Percentiles rank a stretch among this genome's conserved stretches.
phyloP scores from a whole-genome alignment of 1,140 invertebrate genomes.

The Nixonia krombeini region DNA sequence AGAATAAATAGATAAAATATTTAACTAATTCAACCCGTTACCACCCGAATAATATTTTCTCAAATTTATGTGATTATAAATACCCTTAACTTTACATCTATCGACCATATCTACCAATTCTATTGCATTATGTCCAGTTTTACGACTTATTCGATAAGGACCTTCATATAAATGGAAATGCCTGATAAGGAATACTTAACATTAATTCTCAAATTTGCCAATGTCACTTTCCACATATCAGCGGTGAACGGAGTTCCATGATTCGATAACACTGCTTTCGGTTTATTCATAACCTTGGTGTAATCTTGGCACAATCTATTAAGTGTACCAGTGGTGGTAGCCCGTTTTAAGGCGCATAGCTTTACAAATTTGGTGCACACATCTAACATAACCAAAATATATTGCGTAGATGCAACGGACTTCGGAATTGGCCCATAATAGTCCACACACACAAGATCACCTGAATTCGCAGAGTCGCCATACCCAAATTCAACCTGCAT shows the following conservation, averaged over 20 bases:
- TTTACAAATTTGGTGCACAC: slow-evolving; percentile 51
- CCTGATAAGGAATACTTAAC: too few species aligned
- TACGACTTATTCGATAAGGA: too few species aligned
- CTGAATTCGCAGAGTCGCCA: neutral
- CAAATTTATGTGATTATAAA: too few species aligned
- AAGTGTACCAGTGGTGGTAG: slow-evolving; percentile 4
- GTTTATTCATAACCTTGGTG: neutral
- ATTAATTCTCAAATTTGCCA: neutral
- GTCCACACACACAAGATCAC: slow-evolving; percentile 48
- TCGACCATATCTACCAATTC: too few species aligned
- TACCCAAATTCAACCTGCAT: slow-evolving; percentile 5
- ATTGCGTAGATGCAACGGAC: slow-evolving; percentile 22
- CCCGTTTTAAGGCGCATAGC: slow-evolving; percentile 40
- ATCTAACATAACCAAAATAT: slow-evolving; percentile 53
- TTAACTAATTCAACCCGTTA: too few species aligned
- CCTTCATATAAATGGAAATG: too few species aligned
- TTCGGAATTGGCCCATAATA: slow-evolving; percentile 48
- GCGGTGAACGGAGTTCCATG: slow-evolving; percentile 11
- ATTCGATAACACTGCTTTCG: slow-evolving; percentile 1
- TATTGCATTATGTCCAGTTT: too few species aligned
- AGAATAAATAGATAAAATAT: too few species aligned
- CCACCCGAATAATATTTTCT: too few species aligned
- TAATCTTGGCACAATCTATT: neutral
- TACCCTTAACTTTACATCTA: too few species aligned
- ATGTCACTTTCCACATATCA: neutral